Percentiles rank a stretch among this genome's conserved stretches.
Conservation (phyloP, 2,888 invertebrate genomes). For the Thumatha senex region DNA sequence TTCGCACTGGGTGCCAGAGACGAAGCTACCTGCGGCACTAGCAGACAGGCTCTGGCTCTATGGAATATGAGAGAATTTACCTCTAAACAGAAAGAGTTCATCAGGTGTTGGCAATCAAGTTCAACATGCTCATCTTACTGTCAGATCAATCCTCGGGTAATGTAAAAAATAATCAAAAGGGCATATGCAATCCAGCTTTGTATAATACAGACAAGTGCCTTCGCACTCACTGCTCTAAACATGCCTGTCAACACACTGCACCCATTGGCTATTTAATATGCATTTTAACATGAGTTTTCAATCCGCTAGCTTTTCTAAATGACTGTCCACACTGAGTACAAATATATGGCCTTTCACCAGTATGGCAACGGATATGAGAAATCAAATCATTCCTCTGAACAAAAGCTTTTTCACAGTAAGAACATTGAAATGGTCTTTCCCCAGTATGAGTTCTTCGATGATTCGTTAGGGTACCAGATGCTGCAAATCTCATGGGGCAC, state of each 20-base stretch:
- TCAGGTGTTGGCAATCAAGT: too few relatives aligned
- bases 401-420: slow-evolving; percentile 81
- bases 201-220: too few relatives aligned
- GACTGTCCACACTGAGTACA: slow-evolving; percentile 75
- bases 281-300: slow-evolving; percentile 76
- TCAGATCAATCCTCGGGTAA: too few relatives aligned
- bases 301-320: slow-evolving; percentile 78
- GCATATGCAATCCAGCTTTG: too few relatives aligned
- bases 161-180: too few relatives aligned
- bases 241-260: slow-evolving; percentile 27
- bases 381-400: slow-evolving; percentile 83
- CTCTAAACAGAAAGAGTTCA: too few relatives aligned
- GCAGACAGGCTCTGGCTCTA: too few relatives aligned
- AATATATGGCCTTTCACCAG: slow-evolving; percentile 73
- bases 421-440: slow-evolving; percentile 82
- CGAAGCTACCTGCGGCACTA: too few relatives aligned
- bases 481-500: slow-evolving; percentile 82
- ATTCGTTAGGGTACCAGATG: slow-evolving; percentile 83
- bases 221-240: background rate
- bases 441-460: slow-evolving; percentile 84
- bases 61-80: too few relatives aligned
- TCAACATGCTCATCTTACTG: too few relatives aligned
- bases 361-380: slow-evolving; percentile 82
- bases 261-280: slow-evolving; percentile 49
- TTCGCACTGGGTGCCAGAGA: too few relatives aligned